A percentile compares a stretch with the other conserved stretches of the same genome.
These are phyloP conservation scores for Sylvilagus bachmani DNA, from an alignment of 2,113 vertebrate species.

Conservation along the genomic window DNA sequence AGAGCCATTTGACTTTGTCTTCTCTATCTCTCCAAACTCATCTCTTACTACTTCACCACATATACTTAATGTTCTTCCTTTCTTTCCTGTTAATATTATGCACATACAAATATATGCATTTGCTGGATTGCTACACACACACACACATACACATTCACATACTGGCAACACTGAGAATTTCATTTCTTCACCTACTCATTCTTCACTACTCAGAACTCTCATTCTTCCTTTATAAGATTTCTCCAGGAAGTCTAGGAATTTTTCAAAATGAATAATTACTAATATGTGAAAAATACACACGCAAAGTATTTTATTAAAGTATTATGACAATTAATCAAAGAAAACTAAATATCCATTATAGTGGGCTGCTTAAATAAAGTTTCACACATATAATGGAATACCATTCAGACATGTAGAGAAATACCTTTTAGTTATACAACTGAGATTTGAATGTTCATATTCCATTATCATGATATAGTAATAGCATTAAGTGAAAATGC, in stretches of 20 bases:
- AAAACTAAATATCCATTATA: neutral
- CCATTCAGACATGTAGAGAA: neutral
- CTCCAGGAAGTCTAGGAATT: neutral
- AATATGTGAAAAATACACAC: neutral
- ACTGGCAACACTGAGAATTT: neutral
- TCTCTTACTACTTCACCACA: neutral
- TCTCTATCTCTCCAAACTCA: neutral
- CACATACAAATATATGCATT: neutral
- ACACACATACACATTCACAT: neutral
- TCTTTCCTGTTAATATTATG: neutral
- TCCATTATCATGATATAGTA: neutral
- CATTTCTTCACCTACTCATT: neutral
- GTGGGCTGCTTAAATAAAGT: neutral
- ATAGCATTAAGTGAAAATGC: constrained; percentile 10
- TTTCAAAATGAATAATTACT: neutral
- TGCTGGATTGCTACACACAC: neutral
- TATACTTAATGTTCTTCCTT: neutral
- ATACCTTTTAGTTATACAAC: neutral
- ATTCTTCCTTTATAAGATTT: neutral
- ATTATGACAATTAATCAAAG: neutral
- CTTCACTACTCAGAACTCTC: neutral
- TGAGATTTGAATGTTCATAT: neutral
- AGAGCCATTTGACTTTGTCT: neutral
- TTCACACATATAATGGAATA: neutral
- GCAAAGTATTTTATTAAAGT: neutral